Base-by-base conservation (phyloP, 2,797 vertebrate species). In the Furcifer pardalis region DNA sequence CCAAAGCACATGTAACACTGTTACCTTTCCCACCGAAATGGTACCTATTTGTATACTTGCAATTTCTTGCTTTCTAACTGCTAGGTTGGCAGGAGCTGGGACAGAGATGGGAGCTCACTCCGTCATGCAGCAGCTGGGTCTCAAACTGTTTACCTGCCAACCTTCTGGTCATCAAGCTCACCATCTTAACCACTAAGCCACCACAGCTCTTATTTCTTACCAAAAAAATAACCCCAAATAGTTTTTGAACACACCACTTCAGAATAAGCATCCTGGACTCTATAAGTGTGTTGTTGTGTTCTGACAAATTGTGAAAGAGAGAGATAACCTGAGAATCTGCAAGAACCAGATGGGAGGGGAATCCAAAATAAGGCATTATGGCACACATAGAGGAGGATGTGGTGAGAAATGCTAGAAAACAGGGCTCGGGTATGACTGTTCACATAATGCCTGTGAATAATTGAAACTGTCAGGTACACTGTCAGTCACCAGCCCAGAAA, bases 401-500 rank as follows among this genome's bases (percentile, higher is more conserved):
- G 25, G 32, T 19, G 40, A 72, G 10, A 72, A 49, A 49, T 32
- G 25, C 19, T 7, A 71, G 7, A 44, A 0, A 87, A 7, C 27
- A 77, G 1, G 46, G 77, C 44, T 30, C 21, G 42, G 6, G 40
- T 21, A 56, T 81, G 82, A 83, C 75, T 78, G 73, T 71, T 49
- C 79, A 68, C 71, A 68, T 89, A 60, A 62, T 71, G 13, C 44
- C 0, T 85, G 40, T 60, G 56, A 27, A 52, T 62, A 86, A 52
- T 25, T 77, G 44, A 65, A 84, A 75, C 60, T 17, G 49, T 2
- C 71, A 82, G 68, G 1, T 25, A 0, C 62, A 49, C 6, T 44
- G 17, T n/a, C 63, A 84, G 71, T 87, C 76, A 0, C 79, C 80
- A 83, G 32, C 13, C 81, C 10, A 62, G n/a, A 86, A 88, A 19